Conservation (phyloP, 2,113 vertebrate genomes). For the Vulpes ferrilata region DNA sequence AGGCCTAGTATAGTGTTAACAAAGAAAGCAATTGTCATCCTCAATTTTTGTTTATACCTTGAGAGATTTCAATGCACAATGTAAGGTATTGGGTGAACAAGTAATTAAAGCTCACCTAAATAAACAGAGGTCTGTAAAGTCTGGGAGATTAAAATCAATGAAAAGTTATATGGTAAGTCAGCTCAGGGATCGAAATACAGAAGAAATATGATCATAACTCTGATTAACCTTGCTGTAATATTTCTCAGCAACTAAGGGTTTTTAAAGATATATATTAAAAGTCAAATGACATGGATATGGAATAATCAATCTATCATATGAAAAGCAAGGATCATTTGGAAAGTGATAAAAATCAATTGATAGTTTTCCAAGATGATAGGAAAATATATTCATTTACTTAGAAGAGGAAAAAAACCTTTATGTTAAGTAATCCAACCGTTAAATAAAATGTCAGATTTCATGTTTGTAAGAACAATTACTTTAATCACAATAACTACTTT, state of each 20-base stretch:
- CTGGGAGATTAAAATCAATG: slow-evolving; percentile 62
- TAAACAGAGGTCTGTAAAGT: slow-evolving; percentile 31
- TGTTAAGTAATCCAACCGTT: not conserved
- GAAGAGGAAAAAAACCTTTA: not conserved
- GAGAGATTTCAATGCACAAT: slow-evolving; percentile 3
- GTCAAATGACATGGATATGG: slow-evolving; percentile 23
- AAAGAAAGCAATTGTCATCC: slow-evolving; percentile 41
- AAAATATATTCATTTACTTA: slow-evolving; percentile 52
- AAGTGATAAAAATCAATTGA: slow-evolving; percentile 61
- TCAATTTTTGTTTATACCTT: slow-evolving; percentile 18
- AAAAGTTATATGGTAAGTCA: slow-evolving; percentile 47
- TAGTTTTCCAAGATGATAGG: slow-evolving; percentile 27
- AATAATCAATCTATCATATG: not conserved
- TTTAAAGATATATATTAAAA: slow-evolving; percentile 37
- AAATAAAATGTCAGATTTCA: slow-evolving; percentile 50
- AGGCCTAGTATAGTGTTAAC: not conserved
- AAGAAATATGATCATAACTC: slow-evolving; percentile 50
- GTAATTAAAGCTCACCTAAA: slow-evolving; percentile 47
- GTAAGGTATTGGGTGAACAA: not conserved
- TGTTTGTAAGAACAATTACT: slow-evolving; percentile 30
- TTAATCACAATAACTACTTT: not conserved
- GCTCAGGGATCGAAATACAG: slow-evolving; percentile 14
- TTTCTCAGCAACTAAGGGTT: slow-evolving; percentile 52
- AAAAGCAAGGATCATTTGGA: not conserved
- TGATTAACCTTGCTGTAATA: not conserved